These are phyloP conservation scores for Terebella lapidaria DNA, from an alignment of 2,888 invertebrate genomes.

Conservation along the genomic window DNA sequence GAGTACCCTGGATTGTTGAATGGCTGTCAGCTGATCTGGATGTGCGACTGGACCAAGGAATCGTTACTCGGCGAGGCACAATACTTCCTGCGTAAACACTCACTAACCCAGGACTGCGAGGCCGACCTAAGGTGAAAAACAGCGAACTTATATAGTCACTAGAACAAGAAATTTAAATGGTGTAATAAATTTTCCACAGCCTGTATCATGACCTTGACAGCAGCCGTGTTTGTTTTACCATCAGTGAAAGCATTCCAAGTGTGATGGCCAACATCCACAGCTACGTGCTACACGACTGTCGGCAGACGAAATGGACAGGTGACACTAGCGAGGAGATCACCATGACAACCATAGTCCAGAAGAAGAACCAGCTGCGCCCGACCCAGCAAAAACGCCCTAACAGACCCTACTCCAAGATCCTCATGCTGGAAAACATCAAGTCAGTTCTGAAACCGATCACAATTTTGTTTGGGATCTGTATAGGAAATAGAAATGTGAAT, in stretches of 20 bases:
- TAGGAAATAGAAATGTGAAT: too few relatives aligned
- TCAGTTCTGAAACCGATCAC: conserved; percentile 25
- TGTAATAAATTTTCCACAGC: too few relatives aligned
- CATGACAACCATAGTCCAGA: conserved; percentile 40
- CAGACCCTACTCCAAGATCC: conserved; percentile 49
- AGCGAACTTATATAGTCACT: too few relatives aligned
- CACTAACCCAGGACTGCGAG: conserved; percentile 44
- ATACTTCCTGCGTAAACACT: conserved; percentile 44
- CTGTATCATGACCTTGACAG: too few relatives aligned
- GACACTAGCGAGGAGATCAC: conserved; percentile 39
- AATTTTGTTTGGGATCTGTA: not conserved
- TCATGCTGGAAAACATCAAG: conserved; percentile 49
- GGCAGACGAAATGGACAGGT: conserved; percentile 51
- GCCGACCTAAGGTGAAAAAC: conserved; percentile 31
- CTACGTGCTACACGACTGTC: conserved; percentile 47
- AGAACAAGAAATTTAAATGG: too few relatives aligned
- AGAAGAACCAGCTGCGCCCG: conserved; percentile 43
- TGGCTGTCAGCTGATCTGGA: conserved; percentile 50
- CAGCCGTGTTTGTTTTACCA: too few relatives aligned
- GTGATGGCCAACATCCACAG: conserved; percentile 50
- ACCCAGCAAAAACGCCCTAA: conserved; percentile 40
- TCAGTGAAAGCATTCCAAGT: conserved; percentile 24
- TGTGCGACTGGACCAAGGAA: conserved; percentile 52
- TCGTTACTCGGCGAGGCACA: conserved; percentile 45
- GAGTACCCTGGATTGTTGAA: conserved; percentile 49